Conservation (phyloP, 2,113 vertebrate genomes). For the Lampris megalopsis region DNA sequence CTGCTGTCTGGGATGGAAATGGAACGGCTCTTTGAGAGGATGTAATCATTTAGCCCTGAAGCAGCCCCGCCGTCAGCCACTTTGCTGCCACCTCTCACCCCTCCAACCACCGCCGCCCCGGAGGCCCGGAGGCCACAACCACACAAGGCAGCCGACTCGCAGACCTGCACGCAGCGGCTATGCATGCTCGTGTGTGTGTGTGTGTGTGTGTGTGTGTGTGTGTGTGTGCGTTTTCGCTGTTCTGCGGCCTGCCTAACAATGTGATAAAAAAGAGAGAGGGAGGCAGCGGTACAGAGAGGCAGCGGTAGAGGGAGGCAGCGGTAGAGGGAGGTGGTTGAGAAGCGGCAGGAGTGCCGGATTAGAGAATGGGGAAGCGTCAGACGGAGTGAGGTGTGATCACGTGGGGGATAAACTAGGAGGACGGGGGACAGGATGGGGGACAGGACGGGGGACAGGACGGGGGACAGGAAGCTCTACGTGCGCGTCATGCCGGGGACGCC, state of each 20-base stretch:
- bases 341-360: constrained; percentile 19
- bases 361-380: constrained; percentile 12
- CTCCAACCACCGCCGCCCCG: constrained; percentile 11
- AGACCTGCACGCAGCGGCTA: background rate
- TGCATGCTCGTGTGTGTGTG: constrained; percentile 9
- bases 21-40: constrained; percentile 54
- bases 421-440: constrained; percentile 29
- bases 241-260: background rate
- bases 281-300: background rate
- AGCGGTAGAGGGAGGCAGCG: no score
- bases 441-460: background rate
- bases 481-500: constrained; percentile 39
- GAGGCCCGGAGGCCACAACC: background rate
- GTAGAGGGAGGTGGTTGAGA: background rate
- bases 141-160: no score
- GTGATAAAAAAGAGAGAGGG: background rate
- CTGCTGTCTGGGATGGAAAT: constrained; percentile 61
- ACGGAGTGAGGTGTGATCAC: constrained; percentile 13
- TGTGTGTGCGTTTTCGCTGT: background rate
- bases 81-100: background rate
- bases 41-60: constrained; percentile 68
- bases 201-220: constrained; percentile 23
- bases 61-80: constrained; percentile 48
- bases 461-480: background rate
- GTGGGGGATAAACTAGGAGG: constrained; percentile 35